A percentile compares a stretch with the other conserved stretches of the same genome.
Evolutionary conservation across 2,888 invertebrate species (phyloP).

Genomic region (Molanna angustata): DNA sequence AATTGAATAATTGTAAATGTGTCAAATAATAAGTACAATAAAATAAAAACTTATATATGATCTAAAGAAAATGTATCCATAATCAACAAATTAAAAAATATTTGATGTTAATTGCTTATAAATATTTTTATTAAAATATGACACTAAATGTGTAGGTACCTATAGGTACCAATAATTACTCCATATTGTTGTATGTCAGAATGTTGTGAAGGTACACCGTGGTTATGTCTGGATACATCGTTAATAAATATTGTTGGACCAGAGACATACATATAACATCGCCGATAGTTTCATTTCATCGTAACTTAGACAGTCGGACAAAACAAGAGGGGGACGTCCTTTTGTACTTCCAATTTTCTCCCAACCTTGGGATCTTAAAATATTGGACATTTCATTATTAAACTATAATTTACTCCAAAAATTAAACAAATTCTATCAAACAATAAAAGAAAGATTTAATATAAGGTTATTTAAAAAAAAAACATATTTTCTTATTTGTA

Average conservation of each 20-base stretch:
- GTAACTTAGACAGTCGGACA: slow-evolving; percentile 59
- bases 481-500: no score
- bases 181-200: slow-evolving; percentile 45
- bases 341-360: slow-evolving; percentile 57
- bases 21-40: no score
- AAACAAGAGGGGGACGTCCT: slow-evolving; percentile 51
- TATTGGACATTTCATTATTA: no score
- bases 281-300: slow-evolving; percentile 63
- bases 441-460: no score
- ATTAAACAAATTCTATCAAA: no score
- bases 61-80: no score
- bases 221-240: slow-evolving; percentile 53
- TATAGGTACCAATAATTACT: slow-evolving; percentile 45
- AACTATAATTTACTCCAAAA: not conserved
- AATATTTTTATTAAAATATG: not conserved
- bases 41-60: no score
- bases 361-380: no score
- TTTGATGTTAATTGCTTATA: not conserved
- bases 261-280: slow-evolving; percentile 56
- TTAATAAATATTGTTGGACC: slow-evolving; percentile 60
- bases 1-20: not conserved
- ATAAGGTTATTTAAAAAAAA: no score
- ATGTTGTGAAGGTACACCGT: no score
- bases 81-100: not conserved
- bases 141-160: not conserved